Percentiles rank a stretch among this genome's conserved stretches.
phyloP scores from a whole-genome alignment of 2,888 invertebrate species.

The Callyntrura guangdongensis region DNA sequence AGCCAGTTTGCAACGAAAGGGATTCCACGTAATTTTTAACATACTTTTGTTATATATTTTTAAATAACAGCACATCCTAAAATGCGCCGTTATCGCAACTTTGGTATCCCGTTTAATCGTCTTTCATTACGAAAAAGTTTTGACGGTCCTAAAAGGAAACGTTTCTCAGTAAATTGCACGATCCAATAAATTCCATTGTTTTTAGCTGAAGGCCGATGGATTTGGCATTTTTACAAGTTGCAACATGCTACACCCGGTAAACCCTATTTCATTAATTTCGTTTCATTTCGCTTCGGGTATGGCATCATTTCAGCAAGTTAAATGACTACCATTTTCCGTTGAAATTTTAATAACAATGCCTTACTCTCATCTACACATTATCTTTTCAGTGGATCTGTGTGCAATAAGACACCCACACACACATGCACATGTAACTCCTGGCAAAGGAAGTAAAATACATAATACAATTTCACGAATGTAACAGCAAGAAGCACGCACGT shows the following conservation, averaged over 20 bases:
- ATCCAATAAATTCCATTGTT: constrained; percentile 1
- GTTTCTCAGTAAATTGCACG: neutral
- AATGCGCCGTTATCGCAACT: too few species aligned
- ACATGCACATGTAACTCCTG: too few species aligned
- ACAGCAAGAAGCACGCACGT: too few species aligned
- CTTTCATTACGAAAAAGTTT: neutral
- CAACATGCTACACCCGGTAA: neutral
- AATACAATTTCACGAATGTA: too few species aligned
- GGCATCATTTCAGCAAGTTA: constrained; percentile 19
- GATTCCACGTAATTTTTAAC: too few species aligned
- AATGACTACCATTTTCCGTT: neutral
- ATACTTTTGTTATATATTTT: too few species aligned
- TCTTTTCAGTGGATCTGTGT: neutral
- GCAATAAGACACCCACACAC: neutral
- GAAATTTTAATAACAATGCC: constrained; percentile 25
- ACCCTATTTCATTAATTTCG: constrained; percentile 25
- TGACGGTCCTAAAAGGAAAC: neutral
- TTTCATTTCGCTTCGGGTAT: neutral
- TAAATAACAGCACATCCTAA: too few species aligned
- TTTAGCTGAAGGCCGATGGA: neutral
- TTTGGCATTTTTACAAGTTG: constrained; percentile 24
- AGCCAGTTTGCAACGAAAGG: too few species aligned
- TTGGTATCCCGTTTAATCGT: too few species aligned
- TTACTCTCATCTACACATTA: neutral
- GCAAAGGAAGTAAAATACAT: too few species aligned